Conservation (phyloP, 2,797 vertebrate genomes). For the Ataeniobius toweri region DNA sequence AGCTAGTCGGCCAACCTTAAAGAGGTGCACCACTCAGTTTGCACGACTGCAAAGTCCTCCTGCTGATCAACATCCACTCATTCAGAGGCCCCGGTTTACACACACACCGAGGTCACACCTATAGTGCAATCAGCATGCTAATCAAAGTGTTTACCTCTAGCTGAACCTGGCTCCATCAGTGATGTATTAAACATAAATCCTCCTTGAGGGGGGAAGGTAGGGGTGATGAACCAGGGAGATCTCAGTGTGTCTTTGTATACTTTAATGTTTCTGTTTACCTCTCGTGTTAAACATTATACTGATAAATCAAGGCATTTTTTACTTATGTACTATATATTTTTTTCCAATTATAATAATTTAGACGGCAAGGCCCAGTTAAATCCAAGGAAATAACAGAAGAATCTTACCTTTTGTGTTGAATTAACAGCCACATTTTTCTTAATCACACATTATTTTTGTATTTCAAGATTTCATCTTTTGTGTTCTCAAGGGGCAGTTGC, state of each 20-base stretch:
- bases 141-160: slow-evolving; percentile 70
- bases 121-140: slow-evolving; percentile 42
- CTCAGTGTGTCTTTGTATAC: slow-evolving; percentile 19
- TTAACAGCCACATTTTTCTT: no score
- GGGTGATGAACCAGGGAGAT: slow-evolving; percentile 19
- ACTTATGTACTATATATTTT: background rate
- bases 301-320: background rate
- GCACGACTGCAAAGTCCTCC: slow-evolving; percentile 23
- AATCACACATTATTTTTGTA: no score
- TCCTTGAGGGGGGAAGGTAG: slow-evolving; percentile 15
- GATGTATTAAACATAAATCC: slow-evolving; percentile 65
- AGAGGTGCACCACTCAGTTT: slow-evolving; percentile 31
- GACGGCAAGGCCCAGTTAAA: background rate
- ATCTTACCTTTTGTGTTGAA: background rate
- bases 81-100: slow-evolving; percentile 36
- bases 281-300: background rate
- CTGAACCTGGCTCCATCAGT: slow-evolving; percentile 54
- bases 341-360: background rate
- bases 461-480: no score
- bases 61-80: slow-evolving; percentile 39
- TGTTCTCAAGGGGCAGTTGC: background rate
- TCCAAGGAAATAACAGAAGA: no score
- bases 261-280: slow-evolving; percentile 25
- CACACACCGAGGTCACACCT: slow-evolving; percentile 34
- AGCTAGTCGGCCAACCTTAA: no score